Evolutionary conservation across 2,888 invertebrate genomes (phyloP).

Genomic region (Pyrocoelia pectoralis): DNA sequence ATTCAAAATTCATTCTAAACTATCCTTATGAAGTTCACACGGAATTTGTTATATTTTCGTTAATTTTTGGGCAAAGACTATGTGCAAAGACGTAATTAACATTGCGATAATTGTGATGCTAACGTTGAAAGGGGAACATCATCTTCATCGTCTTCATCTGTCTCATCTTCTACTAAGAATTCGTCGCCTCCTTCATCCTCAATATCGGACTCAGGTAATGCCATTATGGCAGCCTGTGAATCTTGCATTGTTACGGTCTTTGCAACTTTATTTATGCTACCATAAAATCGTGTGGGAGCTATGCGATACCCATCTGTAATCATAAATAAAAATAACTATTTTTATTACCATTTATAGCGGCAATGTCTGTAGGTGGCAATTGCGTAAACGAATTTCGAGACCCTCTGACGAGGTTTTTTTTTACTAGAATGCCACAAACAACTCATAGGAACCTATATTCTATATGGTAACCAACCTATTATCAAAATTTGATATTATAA

Average conservation of each 20-base stretch:
- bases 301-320: not conserved
- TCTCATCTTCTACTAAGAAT: not conserved
- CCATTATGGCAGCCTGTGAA: not conserved
- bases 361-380: not conserved
- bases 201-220: not conserved
- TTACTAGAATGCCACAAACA: not conserved
- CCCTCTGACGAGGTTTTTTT: not conserved
- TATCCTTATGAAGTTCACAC: too few species aligned
- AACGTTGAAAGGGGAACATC: not conserved
- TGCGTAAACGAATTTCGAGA: slow-evolving; percentile 1
- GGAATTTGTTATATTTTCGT: too few species aligned
- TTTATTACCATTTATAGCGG: slow-evolving; percentile 2
- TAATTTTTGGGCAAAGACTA: too few species aligned
- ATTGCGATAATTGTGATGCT: slow-evolving; percentile 1
- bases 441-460: too few species aligned
- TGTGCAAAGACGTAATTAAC: too few species aligned
- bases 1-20: too few species aligned
- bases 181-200: not conserved
- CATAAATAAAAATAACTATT: slow-evolving; percentile 1
- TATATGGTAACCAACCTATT: too few species aligned
- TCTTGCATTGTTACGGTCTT: slow-evolving; percentile 2
- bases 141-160: slow-evolving; percentile 2
- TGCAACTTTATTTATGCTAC: slow-evolving; percentile 1
- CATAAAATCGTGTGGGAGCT: not conserved
- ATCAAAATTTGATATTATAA: too few species aligned